phyloP scores from a whole-genome alignment of 2,113 vertebrate genomes.

The Pterocles orientalis region DNA sequence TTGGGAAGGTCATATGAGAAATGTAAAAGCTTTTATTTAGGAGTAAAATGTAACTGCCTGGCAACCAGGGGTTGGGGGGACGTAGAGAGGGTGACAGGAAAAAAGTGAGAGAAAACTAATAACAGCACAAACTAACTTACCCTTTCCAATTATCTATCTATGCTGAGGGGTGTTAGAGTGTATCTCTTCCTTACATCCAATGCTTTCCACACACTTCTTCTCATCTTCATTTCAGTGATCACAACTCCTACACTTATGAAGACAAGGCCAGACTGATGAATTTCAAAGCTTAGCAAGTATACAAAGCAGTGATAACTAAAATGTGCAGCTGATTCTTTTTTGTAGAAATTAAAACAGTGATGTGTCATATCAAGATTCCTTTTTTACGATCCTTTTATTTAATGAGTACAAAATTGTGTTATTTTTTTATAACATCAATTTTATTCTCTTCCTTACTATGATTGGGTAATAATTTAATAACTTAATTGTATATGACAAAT shows the following conservation, averaged over 20 bases:
- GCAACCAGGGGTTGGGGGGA: rapidly evolving
- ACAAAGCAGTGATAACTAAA: not conserved
- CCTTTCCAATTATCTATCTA: not conserved
- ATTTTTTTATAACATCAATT: not conserved
- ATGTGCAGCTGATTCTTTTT: not conserved
- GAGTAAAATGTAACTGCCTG: not conserved
- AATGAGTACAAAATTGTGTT: not conserved
- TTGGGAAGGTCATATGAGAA: not conserved
- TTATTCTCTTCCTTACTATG: not conserved
- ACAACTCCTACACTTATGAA: not conserved
- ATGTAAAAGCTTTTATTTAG: not conserved
- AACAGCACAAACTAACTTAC: not conserved
- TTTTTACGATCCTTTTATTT: not conserved
- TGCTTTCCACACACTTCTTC: not conserved
- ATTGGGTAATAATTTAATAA: not conserved
- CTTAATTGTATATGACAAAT: not conserved
- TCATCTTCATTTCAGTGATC: not conserved
- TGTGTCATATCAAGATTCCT: not conserved
- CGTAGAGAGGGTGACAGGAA: not conserved
- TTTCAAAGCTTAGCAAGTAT: not conserved
- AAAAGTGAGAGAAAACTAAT: not conserved
- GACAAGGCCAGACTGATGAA: not conserved
- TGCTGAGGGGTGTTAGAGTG: not conserved
- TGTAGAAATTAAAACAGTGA: not conserved
- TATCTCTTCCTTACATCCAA: not conserved